phyloP scores from a whole-genome alignment of 2,113 vertebrate species.

The Neomonachus schauinslandi region DNA sequence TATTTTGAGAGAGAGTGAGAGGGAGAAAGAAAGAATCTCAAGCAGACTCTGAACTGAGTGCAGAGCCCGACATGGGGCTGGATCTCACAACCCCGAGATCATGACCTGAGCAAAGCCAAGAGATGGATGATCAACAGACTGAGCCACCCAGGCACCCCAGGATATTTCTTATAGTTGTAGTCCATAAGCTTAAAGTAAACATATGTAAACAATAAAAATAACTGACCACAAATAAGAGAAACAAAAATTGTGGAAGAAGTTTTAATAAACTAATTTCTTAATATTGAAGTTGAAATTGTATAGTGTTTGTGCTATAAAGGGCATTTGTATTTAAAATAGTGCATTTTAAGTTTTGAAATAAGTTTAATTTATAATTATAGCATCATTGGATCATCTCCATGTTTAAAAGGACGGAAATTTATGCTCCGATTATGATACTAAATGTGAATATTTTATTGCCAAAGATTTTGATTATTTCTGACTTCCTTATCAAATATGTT shows the following conservation, averaged over 20 bases:
- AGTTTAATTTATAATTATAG: not conserved
- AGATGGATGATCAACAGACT: not conserved
- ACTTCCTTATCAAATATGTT: not conserved
- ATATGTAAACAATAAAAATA: not conserved
- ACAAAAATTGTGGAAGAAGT: not conserved
- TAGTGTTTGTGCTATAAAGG: not conserved
- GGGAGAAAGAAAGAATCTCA: not conserved
- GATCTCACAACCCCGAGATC: not conserved
- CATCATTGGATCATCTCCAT: not conserved
- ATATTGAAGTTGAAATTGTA: not conserved
- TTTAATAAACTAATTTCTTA: not conserved
- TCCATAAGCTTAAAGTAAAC: not conserved
- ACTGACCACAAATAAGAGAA: not conserved
- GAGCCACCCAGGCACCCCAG: too few relatives aligned
- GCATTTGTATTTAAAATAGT: not conserved
- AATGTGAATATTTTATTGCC: not conserved
- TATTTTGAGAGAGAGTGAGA: not conserved
- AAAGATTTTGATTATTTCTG: not conserved
- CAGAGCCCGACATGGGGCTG: not conserved
- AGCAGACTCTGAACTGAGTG: not conserved
- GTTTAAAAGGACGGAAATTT: slow-evolving; percentile 25
- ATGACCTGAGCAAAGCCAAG: not conserved
- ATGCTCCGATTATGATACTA: not conserved
- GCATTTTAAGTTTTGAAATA: not conserved
- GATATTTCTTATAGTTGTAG: not conserved